phyloP scores from a whole-genome alignment of 2,888 invertebrate genomes.

The Cosmorhoe ocellata region DNA sequence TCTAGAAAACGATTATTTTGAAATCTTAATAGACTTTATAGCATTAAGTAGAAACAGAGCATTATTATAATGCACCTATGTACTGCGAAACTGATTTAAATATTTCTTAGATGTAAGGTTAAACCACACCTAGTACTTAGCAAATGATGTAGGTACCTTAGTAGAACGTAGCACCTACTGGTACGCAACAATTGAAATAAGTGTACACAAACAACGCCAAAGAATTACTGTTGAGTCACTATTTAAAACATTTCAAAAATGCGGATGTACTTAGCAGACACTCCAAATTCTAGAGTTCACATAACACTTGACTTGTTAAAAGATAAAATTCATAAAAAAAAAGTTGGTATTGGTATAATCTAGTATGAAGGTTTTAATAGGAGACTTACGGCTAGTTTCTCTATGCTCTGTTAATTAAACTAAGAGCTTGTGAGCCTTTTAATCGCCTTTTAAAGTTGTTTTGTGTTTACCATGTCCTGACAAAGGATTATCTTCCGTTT shows the following conservation, averaged over 20 bases:
- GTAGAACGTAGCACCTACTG: not conserved
- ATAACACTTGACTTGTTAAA: conserved; percentile 1
- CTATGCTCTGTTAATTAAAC: no score
- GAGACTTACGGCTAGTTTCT: no score
- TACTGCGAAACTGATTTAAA: not conserved
- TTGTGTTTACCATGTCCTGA: no score
- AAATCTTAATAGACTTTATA: not conserved
- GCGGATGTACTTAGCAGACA: conserved; percentile 9
- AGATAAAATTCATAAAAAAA: no score
- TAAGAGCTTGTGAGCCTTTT: no score
- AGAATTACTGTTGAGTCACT: conserved; percentile 16
- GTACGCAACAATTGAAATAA: conserved; percentile 17
- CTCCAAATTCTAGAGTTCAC: conserved; percentile 3
- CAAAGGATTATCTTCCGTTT: no score
- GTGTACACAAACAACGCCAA: conserved; percentile 8
- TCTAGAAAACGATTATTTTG: not conserved
- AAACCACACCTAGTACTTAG: not conserved
- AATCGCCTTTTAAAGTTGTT: no score
- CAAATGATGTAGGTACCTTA: not conserved
- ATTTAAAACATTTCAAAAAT: conserved; percentile 15
- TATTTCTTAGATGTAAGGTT: not conserved
- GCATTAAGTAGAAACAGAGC: not conserved
- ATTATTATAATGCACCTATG: conserved; percentile 1
- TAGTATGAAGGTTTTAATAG: no score
- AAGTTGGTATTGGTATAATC: no score